Base-by-base conservation (phyloP, 2,888 invertebrate genomes). In the Myopa tessellatipennis region DNA sequence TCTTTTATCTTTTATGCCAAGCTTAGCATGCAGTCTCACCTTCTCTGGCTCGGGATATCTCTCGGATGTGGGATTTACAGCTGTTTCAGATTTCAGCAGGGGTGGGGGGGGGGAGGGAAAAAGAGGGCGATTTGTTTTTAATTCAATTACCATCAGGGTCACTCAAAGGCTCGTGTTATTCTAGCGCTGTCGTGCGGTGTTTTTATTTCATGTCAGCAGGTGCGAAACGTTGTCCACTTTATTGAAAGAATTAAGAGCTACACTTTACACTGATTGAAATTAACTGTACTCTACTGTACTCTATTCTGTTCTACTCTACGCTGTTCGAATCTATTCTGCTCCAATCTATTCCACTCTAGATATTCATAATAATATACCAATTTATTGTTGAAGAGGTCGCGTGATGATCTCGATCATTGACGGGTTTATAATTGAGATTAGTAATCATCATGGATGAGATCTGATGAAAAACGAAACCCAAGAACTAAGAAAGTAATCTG, bases 101-200 rank as follows among this genome's bases (percentile, higher is more conserved):
- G 58, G 18, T 1, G 5, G 72, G 72, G 16, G 40, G 40, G 16
- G 18, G 58, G 55, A 40, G n/a, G 26, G 16, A n/a, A 55, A 67
- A 38, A 38, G 75, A 50, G 69, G 60, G 69, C 69, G 75, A 68
- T 75, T 68, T 75, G 60, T 69, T 75, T 69, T 75, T 52, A 67
- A 73, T 73, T 73, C 45, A 73, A 73, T 73, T 73, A 63, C n/a
- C 58, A 73, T 73, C 26, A 70, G 38, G 60, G 10, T 72, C 58
- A 58, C 38, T 58, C 8, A 45, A 55, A 26, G 14, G 55, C 55
- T 70, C 58, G 55, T 70, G 55, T 70, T 70, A 14, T 6, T 4
- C 34, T 34, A 16, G 5, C 18, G 34, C 18, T 52, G 16, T 45
- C 67, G 36, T 70, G 55, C 18, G 52, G 69, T 12, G 14, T 58